These are phyloP conservation scores for Platynereis dumerilii DNA, from an alignment of 2,888 invertebrate species.

Conservation along the genomic window DNA sequence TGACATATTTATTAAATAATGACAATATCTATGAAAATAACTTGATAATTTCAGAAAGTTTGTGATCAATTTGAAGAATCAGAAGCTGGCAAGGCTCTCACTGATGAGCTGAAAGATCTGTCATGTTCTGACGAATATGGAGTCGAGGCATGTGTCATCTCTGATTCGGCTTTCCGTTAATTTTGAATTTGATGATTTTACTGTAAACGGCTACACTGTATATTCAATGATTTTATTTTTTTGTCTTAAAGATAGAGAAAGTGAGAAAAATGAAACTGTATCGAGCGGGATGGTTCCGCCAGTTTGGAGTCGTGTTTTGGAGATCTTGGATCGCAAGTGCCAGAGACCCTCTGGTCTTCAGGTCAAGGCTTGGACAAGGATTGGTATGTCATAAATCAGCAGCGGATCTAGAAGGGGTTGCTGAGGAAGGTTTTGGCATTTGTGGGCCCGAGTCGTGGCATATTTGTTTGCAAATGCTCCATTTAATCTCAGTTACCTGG, in stretches of 20 bases:
- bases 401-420: no score
- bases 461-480: no score
- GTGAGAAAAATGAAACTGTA: constrained; percentile 63
- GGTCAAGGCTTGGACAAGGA: constrained; percentile 86
- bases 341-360: constrained; percentile 88
- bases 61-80: constrained; percentile 54
- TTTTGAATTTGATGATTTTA: no score
- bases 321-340: constrained; percentile 86
- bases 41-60: constrained; percentile 43
- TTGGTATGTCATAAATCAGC: constrained; percentile 71
- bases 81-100: constrained; percentile 34
- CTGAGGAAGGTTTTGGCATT: no score
- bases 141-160: no score
- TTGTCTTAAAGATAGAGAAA: neutral
- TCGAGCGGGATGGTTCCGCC: constrained; percentile 85
- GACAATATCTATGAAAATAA: constrained; percentile 12
- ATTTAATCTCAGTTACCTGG: no score
- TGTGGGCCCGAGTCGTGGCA: no score
- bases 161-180: no score
- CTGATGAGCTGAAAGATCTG: constrained; percentile 22
- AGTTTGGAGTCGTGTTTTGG: constrained; percentile 89
- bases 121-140: neutral
- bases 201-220: no score
- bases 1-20: neutral
- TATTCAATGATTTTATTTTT: no score